Base-by-base conservation (phyloP, 1,140 invertebrate genomes). In the Drosophila bipectinata region DNA sequence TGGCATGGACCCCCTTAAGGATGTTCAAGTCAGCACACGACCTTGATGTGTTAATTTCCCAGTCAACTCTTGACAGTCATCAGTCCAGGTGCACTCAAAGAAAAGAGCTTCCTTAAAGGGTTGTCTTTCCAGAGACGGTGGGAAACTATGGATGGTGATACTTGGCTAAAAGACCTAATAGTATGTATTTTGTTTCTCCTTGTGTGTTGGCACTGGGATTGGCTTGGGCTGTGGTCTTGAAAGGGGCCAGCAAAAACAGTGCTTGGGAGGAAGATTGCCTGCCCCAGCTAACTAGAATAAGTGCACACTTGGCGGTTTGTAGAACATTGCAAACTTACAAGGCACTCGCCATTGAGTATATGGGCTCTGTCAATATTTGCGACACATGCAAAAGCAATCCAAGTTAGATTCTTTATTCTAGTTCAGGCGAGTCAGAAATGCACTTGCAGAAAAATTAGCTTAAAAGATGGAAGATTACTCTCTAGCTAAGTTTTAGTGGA, bases 1-100 rank as follows among this genome's bases (percentile, higher is more conserved):
- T 51, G 48, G 37, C 26, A 8, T 32, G 48, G 18, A 61, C 30
- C 64, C 44, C 59, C 56, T 72, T 71, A 63, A 56, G 73, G 63
- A 77, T 74, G 63, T 62, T 41, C 10, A 56, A 51, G 73, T 68
- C 61, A 55, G 67, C 63, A 67, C 57, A 74, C 76, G 85, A 90
- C 85, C 85, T 90, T 90, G 85, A 90, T 72, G 87, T 90, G 85
- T 85, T 90, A 90, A 90, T 90, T 90, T 90, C 67, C 74, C 60
- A 67, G 60, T 47, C 67, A 60, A 53, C 60, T 63, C 37, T 18
- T 37, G 44, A 26, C 34, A 47, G 62, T 32, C 51, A 56, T 48
- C 32, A 14, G 60, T 21, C 48, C 45, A 55, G 79, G 59, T 59
- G 79, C 63, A 67, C 59, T 79, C 37, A n/a, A 2, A 60, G 48